Base-by-base conservation (phyloP, 2,888 invertebrate species). In the Polyploca ridens region DNA sequence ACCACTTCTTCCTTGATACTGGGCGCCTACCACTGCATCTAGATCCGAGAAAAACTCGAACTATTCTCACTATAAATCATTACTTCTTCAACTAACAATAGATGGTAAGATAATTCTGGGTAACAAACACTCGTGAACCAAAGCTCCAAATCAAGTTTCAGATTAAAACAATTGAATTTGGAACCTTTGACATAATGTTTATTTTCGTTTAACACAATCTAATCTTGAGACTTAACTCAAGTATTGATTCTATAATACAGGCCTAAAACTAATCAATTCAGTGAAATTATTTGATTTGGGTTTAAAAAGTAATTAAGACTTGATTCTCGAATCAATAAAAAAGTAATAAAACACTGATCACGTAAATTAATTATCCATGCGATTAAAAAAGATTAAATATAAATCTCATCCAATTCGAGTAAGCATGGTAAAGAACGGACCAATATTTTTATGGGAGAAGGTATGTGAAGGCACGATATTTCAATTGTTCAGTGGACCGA, bases 401-500 rank as follows among this genome's bases (percentile, higher is more conserved):
- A 54, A 16, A 16, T 19, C 54, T 54, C 2, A 54, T 54, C 7
- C 33, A 66, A 62, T 65, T 69, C 70, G 65, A 65, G 64, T 68
- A 69, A 69, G 62, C 69, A 66, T 73, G 73, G 74, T 74, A 73
- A 66, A 66, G 62, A 65, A 49, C 44, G 61, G 68, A 65, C 75
- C 81, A 80, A 90, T 88, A 89, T 88, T 89, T 89, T 86, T 86
- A 87, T 83, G 82, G 69, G 19, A 71, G 64, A 76, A 84, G 81
- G 84, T 86, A 84, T 83, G 79, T 81, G 82, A 83, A 80, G 78
- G 81, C 76, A 73, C 88, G 76, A 89, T 91, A 90, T 89, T 90
- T 90, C 91, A 89, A 87, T 89, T 91, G 90, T 82, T 86, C 89
- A 89, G 77, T 88, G 87, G 86, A 77, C 85, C 86, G 86, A 74